Evolutionary conservation across 2,888 invertebrate species (phyloP).

Genomic region (Abrostola triplasia): DNA sequence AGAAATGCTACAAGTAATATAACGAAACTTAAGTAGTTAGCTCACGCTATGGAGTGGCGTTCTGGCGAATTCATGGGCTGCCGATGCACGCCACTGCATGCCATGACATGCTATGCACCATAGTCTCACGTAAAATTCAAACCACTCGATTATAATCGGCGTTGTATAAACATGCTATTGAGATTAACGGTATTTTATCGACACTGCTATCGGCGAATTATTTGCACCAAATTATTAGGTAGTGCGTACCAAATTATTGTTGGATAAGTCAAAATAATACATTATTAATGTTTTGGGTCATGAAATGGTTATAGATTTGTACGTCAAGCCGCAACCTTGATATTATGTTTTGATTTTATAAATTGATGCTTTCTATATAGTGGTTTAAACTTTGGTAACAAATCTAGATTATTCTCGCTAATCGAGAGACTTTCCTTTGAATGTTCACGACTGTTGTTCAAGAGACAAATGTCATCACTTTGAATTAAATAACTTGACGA

Average conservation of each 20-base stretch:
- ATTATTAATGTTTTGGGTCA: slow-evolving; percentile 5
- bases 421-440: no score
- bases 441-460: no score
- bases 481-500: no score
- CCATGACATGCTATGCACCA: slow-evolving; percentile 44
- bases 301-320: background rate
- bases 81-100: slow-evolving; percentile 42
- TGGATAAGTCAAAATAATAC: background rate
- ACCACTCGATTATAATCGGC: slow-evolving; percentile 9
- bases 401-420: no score
- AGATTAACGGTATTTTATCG: slow-evolving; percentile 13
- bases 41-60: slow-evolving; percentile 46
- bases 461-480: no score
- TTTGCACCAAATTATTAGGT: slow-evolving; percentile 1
- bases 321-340: background rate
- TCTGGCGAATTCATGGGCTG: slow-evolving; percentile 28
- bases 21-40: slow-evolving; percentile 42
- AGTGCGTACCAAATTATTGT: slow-evolving; percentile 2
- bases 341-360: no score
- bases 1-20: slow-evolving; percentile 57
- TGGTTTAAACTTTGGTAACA: no score
- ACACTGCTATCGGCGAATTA: background rate
- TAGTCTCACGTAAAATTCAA: slow-evolving; percentile 18
- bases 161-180: slow-evolving; percentile 9
- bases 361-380: no score